Percentiles rank a stretch among this genome's conserved stretches.
Evolutionary conservation across 2,113 vertebrate genomes (phyloP).

Genomic region (Sula dactylatra): DNA sequence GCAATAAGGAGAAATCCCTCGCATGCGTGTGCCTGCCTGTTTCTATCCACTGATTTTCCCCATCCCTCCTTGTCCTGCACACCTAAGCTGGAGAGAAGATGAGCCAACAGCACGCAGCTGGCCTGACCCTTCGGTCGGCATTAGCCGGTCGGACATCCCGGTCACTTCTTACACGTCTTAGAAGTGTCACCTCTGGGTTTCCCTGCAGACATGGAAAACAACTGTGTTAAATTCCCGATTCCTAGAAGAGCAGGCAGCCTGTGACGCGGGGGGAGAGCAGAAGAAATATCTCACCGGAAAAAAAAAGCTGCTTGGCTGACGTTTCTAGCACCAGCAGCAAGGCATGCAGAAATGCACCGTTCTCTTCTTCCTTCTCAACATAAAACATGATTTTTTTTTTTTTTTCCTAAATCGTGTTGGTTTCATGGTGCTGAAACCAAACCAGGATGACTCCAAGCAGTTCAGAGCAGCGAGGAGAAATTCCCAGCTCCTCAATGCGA

Average conservation of each 20-base stretch:
- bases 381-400: background rate
- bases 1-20: background rate
- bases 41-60: background rate
- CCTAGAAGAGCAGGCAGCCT: background rate
- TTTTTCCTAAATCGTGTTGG: background rate
- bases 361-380: background rate
- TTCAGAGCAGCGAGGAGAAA: background rate
- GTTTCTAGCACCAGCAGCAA: background rate
- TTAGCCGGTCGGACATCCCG: background rate
- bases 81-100: background rate
- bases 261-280: rapidly evolving
- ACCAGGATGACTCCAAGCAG: background rate
- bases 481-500: background rate
- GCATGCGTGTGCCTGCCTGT: rapidly evolving
- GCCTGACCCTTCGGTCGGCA: background rate
- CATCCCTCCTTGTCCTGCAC: background rate
- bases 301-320: background rate
- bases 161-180: background rate
- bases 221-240: background rate
- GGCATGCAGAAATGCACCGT: background rate
- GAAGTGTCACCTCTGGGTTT: background rate
- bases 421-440: background rate
- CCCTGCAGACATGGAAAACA: background rate
- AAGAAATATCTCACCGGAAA: background rate
- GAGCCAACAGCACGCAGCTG: background rate